phyloP scores from a whole-genome alignment of 2,113 vertebrate genomes.

The Peromyscus maniculatus region DNA sequence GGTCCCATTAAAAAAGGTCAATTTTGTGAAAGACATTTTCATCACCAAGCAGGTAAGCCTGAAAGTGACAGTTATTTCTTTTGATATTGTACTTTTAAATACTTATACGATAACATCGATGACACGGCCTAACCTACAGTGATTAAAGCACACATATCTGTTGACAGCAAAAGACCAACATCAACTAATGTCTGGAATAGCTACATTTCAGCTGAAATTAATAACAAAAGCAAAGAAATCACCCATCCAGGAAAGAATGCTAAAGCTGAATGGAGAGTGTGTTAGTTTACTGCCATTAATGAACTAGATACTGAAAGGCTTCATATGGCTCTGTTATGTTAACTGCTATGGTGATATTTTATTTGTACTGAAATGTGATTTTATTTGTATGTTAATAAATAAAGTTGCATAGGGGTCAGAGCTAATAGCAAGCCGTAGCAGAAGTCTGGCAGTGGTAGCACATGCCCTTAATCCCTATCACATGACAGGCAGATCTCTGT shows the following conservation, averaged over 20 bases:
- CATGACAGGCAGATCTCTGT: no score
- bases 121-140: neutral
- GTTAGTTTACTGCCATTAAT: neutral
- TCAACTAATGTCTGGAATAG: neutral
- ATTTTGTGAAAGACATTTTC: neutral
- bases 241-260: neutral
- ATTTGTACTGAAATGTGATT: no score
- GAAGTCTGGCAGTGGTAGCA: no score
- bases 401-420: no score
- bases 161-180: neutral
- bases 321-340: neutral
- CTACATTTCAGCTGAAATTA: conserved; percentile 3
- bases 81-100: neutral
- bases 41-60: neutral
- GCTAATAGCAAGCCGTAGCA: no score
- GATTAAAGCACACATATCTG: neutral
- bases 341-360: neutral
- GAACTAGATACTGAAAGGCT: neutral
- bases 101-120: neutral
- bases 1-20: neutral
- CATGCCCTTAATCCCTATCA: no score
- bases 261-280: neutral
- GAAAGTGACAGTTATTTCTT: neutral
- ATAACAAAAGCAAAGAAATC: neutral
- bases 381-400: no score